phyloP scores from a whole-genome alignment of 1,140 invertebrate species.

The Limonius californicus region DNA sequence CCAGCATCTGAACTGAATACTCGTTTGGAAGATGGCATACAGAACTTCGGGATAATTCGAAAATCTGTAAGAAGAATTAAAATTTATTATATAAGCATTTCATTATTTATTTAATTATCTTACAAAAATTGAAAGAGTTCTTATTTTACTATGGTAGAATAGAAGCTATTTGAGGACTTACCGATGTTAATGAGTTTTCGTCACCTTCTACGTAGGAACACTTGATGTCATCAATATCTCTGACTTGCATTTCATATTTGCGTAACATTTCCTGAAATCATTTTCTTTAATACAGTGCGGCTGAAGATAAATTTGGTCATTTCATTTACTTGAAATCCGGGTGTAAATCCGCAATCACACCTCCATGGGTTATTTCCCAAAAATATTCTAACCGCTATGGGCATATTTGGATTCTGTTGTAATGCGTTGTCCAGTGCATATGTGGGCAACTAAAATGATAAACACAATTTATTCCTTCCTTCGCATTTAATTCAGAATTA shows the following conservation, averaged over 20 bases:
- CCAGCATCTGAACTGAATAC: constrained; percentile 58
- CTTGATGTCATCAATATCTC: constrained; percentile 63
- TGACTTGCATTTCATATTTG: constrained; percentile 65
- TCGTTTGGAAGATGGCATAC: constrained; percentile 58
- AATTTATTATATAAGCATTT: too few species aligned
- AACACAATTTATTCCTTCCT: constrained; percentile 9
- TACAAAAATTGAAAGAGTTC: too few species aligned
- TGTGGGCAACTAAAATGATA: constrained; percentile 61
- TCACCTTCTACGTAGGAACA: constrained; percentile 57
- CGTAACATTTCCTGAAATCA: constrained; percentile 57
- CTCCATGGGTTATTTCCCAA: constrained; percentile 76
- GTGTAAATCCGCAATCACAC: constrained; percentile 75
- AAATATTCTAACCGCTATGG: constrained; percentile 53
- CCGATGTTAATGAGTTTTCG: constrained; percentile 58
- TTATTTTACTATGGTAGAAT: too few species aligned
- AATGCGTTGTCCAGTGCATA: constrained; percentile 75
- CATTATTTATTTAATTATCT: too few species aligned
- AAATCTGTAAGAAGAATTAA: constrained; percentile 69
- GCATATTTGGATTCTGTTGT: constrained; percentile 65
- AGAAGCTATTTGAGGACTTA: constrained; percentile 34
- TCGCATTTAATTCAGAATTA: not conserved
- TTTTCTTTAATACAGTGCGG: constrained; percentile 65
- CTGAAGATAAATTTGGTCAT: too few species aligned
- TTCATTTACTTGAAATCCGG: constrained; percentile 62
- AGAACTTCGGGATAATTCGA: constrained; percentile 61